Percentiles rank a stretch among this genome's conserved stretches.
Conservation (phyloP, 2,113 vertebrate species). For the Grammomys surdaster region DNA sequence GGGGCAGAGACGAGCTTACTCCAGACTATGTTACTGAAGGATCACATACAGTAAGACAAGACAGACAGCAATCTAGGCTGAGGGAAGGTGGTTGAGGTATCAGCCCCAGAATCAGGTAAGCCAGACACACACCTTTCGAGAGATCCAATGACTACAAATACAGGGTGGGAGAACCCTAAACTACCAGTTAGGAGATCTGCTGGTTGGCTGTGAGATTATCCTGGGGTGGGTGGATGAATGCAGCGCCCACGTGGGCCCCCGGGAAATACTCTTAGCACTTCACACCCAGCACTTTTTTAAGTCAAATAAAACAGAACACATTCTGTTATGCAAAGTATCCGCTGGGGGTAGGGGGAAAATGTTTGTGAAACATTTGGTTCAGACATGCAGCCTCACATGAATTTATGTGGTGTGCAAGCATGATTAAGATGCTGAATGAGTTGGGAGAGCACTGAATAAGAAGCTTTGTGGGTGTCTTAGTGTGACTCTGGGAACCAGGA, state of each 20-base stretch:
- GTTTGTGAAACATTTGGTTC: neutral
- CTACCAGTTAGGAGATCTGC: neutral
- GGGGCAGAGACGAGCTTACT: too few species aligned
- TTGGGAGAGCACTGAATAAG: neutral
- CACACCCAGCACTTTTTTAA: neutral
- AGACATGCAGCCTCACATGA: neutral
- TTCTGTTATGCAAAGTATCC: neutral
- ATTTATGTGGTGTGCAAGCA: neutral
- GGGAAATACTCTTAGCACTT: neutral
- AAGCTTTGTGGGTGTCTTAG: neutral
- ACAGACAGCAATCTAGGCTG: neutral
- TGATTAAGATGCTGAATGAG: neutral
- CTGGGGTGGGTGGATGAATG: neutral
- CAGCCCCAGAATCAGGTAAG: neutral
- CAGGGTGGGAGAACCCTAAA: neutral
- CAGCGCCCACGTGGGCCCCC: rapidly evolving
- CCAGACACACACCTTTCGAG: neutral
- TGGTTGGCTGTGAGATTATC: rapidly evolving
- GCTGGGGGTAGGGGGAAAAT: rapidly evolving
- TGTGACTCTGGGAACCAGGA: neutral
- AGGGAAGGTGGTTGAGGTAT: too few species aligned
- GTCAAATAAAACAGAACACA: neutral
- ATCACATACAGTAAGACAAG: too few species aligned
- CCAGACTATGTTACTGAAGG: neutral
- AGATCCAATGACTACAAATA: neutral